A percentile compares a stretch with the other conserved stretches of the same genome.
Conservation (phyloP, 2,888 invertebrate genomes). For the Cryptus viduatorius region DNA sequence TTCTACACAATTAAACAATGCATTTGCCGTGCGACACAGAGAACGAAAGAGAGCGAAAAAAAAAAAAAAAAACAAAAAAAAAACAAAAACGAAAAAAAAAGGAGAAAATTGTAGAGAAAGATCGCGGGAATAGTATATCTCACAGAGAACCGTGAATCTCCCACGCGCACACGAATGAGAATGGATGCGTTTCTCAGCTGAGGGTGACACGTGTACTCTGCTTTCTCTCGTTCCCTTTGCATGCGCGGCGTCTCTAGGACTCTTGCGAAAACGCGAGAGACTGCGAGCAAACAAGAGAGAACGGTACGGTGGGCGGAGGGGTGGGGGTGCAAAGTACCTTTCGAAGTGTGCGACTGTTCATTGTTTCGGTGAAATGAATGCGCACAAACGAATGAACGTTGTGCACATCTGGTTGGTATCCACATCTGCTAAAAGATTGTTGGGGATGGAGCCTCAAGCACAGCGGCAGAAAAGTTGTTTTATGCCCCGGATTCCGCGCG, state of each 20-base stretch:
- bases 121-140: too few relatives aligned
- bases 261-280: slow-evolving; percentile 13
- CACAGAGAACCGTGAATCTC: too few relatives aligned
- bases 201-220: too few relatives aligned
- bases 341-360: slow-evolving; percentile 63
- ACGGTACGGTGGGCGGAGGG: background rate
- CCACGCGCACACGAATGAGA: too few relatives aligned
- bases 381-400: slow-evolving; percentile 65
- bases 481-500: slow-evolving; percentile 25
- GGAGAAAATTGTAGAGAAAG: background rate
- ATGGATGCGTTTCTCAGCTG: background rate
- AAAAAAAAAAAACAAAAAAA: background rate
- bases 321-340: slow-evolving; percentile 36
- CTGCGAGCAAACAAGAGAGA: slow-evolving; percentile 23
- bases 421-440: slow-evolving; percentile 47
- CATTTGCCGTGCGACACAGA: slow-evolving; percentile 63
- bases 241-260: slow-evolving; percentile 2
- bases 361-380: slow-evolving; percentile 75
- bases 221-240: background rate
- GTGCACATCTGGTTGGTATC: slow-evolving; percentile 60
- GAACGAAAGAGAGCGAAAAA: slow-evolving; percentile 10
- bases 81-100: background rate
- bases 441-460: background rate
- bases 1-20: slow-evolving; percentile 73
- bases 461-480: background rate